Percentiles rank a stretch among this genome's conserved stretches.
These are phyloP conservation scores for Gadus chalcogrammus DNA, from an alignment of 2,113 vertebrate species.

Conservation along the genomic window DNA sequence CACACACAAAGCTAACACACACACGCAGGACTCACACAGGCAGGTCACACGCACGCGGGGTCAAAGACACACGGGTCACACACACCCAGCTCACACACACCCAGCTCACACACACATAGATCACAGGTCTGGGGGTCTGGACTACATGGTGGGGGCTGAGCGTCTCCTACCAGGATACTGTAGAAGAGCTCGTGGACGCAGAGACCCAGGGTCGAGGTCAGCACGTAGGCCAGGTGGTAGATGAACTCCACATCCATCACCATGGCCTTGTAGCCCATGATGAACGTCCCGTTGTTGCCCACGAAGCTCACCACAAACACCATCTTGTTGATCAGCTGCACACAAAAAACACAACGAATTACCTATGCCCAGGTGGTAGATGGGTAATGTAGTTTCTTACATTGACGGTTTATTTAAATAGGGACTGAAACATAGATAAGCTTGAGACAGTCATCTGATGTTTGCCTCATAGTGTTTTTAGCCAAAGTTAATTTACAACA, in stretches of 20 bases:
- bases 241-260: constrained; percentile 97
- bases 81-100: too few relatives aligned
- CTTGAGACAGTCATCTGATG: too few relatives aligned
- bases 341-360: constrained; percentile 8
- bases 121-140: too few relatives aligned
- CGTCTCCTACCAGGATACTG: constrained; percentile 84
- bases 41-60: too few relatives aligned
- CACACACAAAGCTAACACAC: constrained; percentile 11
- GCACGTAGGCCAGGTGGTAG: constrained; percentile 91
- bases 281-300: constrained; percentile 96
- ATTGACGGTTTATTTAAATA: too few relatives aligned
- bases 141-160: too few relatives aligned
- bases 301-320: constrained; percentile 98
- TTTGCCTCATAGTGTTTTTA: too few relatives aligned
- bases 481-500: too few relatives aligned
- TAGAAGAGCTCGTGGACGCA: constrained; percentile 96
- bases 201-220: constrained; percentile 91
- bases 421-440: too few relatives aligned
- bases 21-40: not conserved
- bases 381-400: constrained; percentile 18
- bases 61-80: too few relatives aligned
- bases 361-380: not conserved
- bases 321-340: constrained; percentile 92
- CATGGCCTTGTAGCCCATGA: constrained; percentile 95
- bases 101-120: too few relatives aligned